These are phyloP conservation scores for Penaeus japonicus DNA, from an alignment of 1,140 invertebrate genomes.

Conservation along the genomic window DNA sequence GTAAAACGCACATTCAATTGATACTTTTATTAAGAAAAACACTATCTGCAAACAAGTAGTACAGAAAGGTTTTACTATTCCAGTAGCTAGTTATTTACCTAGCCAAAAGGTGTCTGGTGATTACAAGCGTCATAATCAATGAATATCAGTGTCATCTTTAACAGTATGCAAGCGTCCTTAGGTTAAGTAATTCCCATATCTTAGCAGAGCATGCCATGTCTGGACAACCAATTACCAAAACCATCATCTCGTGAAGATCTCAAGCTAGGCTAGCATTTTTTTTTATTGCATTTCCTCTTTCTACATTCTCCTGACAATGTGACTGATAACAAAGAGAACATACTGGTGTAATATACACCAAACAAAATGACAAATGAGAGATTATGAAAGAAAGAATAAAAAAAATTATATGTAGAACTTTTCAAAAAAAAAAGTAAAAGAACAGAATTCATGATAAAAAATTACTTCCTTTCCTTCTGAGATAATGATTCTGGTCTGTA, in stretches of 20 bases:
- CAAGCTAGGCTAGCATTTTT: no score
- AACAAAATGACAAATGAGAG: no score
- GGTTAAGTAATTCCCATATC: slow-evolving; percentile 26
- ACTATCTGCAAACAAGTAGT: slow-evolving; percentile 56
- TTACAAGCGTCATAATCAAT: slow-evolving; percentile 56
- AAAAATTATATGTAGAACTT: no score
- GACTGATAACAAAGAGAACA: no score
- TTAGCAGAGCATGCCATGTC: slow-evolving; percentile 41
- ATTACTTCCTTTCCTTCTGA: no score
- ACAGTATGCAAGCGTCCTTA: slow-evolving; percentile 44
- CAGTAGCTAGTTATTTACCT: slow-evolving; percentile 38
- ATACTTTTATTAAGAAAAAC: slow-evolving; percentile 52
- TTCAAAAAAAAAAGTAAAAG: no score
- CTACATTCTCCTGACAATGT: no score
- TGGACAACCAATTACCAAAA: slow-evolving; percentile 36
- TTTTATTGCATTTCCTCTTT: no score
- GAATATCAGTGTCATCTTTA: slow-evolving; percentile 46
- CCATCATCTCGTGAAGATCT: not conserved
- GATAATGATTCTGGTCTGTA: no score
- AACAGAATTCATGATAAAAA: no score
- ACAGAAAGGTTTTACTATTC: slow-evolving; percentile 51
- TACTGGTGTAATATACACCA: no score
- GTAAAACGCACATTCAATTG: slow-evolving; percentile 41
- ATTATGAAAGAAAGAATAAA: no score
- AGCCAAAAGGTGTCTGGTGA: slow-evolving; percentile 44